Evolutionary conservation across 53 echinoderm and acorn worm species (phyloP).

Genomic region (Astropecten irregularis): DNA sequence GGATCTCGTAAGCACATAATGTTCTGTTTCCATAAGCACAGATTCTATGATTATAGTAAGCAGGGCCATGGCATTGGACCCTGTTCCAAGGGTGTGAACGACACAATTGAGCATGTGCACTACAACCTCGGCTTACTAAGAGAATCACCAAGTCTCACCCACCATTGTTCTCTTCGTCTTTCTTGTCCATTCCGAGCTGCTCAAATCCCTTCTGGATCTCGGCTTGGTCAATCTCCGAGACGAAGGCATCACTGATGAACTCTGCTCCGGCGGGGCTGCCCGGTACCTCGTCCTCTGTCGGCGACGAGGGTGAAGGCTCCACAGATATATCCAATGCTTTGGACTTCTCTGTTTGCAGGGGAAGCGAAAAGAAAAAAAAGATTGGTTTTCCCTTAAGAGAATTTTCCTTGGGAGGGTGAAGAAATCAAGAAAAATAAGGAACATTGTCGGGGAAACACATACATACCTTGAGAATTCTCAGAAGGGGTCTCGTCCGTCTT

Average conservation of each 20-base stretch:
- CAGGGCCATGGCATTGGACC: too few species aligned
- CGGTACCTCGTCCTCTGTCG: slow-evolving; percentile 68
- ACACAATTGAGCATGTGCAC: too few species aligned
- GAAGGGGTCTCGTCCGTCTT: slow-evolving; percentile 18
- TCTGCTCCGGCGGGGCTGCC: slow-evolving; percentile 84
- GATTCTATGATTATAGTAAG: too few species aligned
- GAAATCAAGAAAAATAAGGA: too few species aligned
- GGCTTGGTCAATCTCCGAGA: slow-evolving; percentile 84
- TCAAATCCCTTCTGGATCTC: slow-evolving; percentile 96
- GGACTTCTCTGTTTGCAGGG: slow-evolving; percentile 63
- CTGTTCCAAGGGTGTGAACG: too few species aligned
- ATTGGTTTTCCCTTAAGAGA: too few species aligned
- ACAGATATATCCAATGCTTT: slow-evolving; percentile 58
- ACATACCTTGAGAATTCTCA: slow-evolving; percentile 18
- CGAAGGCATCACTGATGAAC: slow-evolving; percentile 95
- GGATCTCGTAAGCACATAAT: too few species aligned
- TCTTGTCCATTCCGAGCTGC: slow-evolving; percentile 91
- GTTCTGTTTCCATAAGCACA: too few species aligned
- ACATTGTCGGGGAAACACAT: too few species aligned
- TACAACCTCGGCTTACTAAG: too few species aligned
- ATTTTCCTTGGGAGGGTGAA: too few species aligned
- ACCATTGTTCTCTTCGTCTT: slow-evolving; percentile 60
- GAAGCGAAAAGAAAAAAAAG: background rate
- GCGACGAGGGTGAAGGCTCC: slow-evolving; percentile 40
- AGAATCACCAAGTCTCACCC: too few species aligned